These are phyloP conservation scores for Atta cephalotes DNA, from an alignment of 1,140 invertebrate species.

Conservation along the genomic window DNA sequence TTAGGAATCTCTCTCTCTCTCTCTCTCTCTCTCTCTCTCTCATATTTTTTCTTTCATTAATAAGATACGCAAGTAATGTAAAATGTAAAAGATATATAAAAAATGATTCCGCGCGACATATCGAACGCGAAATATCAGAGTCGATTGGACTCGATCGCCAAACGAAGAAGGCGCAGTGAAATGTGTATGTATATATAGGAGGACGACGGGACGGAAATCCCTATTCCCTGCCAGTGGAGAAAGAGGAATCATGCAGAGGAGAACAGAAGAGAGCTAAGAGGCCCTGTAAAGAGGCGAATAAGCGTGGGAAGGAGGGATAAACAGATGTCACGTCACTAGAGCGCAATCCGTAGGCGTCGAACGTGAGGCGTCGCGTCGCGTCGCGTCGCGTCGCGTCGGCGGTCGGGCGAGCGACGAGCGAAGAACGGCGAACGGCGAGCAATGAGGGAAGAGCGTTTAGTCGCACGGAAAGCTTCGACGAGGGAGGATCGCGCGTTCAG, in stretches of 20 bases:
- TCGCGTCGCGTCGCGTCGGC: too few species aligned
- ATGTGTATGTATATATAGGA: neutral
- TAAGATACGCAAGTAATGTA: neutral
- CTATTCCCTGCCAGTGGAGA: neutral
- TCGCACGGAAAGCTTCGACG: constrained; percentile 56
- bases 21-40: neutral
- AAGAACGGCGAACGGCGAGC: too few species aligned
- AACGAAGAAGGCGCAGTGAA: neutral
- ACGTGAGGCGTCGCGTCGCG: too few species aligned
- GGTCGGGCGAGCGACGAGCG: too few species aligned
- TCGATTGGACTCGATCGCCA: constrained; percentile 8
- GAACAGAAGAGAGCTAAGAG: neutral
- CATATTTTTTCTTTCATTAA: neutral
- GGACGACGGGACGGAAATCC: constrained; percentile 9
- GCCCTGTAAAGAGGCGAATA: constrained; percentile 33
- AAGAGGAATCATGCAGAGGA: neutral
- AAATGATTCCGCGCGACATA: neutral
- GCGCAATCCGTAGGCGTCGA: constrained; percentile 46
- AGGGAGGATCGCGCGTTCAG: neutral
- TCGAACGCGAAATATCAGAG: neutral
- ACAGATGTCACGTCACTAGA: constrained; percentile 74
- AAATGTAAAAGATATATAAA: neutral
- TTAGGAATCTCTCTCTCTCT: neutral
- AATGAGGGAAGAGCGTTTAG: constrained; percentile 29
- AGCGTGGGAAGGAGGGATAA: constrained; percentile 64